Conservation (phyloP, 2,888 invertebrate genomes). For the Buathra laborator region DNA sequence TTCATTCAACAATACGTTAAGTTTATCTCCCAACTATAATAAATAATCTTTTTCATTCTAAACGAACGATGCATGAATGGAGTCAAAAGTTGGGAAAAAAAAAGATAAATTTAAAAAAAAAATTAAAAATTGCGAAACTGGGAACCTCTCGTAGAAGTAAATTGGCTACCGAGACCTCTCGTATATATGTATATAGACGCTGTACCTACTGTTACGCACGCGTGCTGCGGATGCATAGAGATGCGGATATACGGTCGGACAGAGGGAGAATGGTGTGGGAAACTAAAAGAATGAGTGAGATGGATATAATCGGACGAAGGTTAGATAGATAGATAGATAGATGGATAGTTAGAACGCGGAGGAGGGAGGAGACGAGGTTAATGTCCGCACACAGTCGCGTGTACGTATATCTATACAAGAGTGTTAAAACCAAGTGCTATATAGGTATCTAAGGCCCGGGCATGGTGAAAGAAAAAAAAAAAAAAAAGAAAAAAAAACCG, state of each 20-base stretch:
- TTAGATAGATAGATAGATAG: constrained; percentile 19
- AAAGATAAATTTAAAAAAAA: background rate
- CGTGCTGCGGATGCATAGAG: constrained; percentile 58
- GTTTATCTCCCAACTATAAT: background rate
- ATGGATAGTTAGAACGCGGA: constrained; percentile 20
- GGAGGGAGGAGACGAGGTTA: constrained; percentile 62
- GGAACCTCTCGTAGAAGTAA: background rate
- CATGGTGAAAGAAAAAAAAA: constrained; percentile 33
- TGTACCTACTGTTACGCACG: constrained; percentile 42
- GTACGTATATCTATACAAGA: constrained; percentile 50
- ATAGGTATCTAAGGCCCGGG: constrained; percentile 47
- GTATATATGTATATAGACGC: constrained; percentile 1
- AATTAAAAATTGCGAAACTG: background rate
- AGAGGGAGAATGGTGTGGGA: constrained; percentile 55
- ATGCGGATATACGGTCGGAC: constrained; percentile 54
- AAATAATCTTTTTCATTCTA: background rate
- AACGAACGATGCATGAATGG: background rate
- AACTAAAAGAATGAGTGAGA: constrained; percentile 26
- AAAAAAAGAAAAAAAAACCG: constrained; percentile 13
- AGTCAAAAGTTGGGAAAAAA: background rate
- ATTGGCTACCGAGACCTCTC: background rate
- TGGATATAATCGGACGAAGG: constrained; percentile 18
- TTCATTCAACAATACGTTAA: background rate
- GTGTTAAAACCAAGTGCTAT: constrained; percentile 44
- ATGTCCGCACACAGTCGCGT: constrained; percentile 58